Percentiles rank a stretch among this genome's conserved stretches.
Conservation (phyloP, 2,797 vertebrate species). For the Pseudochirops corinnae region DNA sequence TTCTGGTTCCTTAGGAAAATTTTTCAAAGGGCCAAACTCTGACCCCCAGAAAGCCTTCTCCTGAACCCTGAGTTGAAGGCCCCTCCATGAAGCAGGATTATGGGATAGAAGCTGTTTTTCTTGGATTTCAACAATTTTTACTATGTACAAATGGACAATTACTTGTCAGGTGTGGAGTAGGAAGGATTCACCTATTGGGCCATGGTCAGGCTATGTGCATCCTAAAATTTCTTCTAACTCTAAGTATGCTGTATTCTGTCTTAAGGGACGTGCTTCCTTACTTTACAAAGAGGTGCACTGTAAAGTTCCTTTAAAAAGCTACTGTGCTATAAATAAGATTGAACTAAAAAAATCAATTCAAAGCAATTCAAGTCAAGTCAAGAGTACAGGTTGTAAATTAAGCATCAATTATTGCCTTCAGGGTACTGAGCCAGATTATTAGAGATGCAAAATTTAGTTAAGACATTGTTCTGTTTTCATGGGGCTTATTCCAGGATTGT, state of each 20-base stretch:
- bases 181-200: background rate
- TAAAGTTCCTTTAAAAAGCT: background rate
- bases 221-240: background rate
- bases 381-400: background rate
- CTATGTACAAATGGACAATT: background rate
- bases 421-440: background rate
- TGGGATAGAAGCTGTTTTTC: background rate
- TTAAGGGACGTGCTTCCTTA: background rate
- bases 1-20: background rate
- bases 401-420: background rate
- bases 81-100: background rate
- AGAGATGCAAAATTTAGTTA: background rate
- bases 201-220: background rate
- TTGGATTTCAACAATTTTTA: background rate
- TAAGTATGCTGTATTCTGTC: background rate
- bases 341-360: background rate
- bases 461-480: no score
- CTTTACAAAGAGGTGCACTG: background rate
- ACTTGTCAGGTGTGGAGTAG: background rate
- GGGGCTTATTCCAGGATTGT: no score
- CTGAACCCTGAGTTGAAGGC: background rate
- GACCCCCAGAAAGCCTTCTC: background rate
- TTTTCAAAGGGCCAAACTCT: background rate
- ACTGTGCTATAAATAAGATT: background rate
- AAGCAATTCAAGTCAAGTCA: background rate